These are phyloP conservation scores for Indicator maculatus DNA, from an alignment of 2,113 vertebrate genomes.

Conservation along the genomic window DNA sequence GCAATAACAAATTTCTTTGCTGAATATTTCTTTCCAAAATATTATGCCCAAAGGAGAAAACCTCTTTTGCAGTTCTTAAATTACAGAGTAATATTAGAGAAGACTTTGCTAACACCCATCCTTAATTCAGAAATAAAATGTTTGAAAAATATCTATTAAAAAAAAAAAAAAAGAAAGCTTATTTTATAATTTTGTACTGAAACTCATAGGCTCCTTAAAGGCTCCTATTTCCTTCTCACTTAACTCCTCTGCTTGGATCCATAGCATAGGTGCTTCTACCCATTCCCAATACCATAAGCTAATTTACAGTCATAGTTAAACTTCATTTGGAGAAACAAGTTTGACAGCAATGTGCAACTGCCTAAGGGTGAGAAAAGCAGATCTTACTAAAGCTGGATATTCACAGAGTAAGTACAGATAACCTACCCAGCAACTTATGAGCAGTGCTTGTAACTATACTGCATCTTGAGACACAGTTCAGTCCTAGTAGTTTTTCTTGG, in stretches of 20 bases:
- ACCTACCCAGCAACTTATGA: background rate
- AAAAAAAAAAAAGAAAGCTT: background rate
- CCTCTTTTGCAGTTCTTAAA: background rate
- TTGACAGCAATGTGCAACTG: background rate
- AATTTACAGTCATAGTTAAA: background rate
- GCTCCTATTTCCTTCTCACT: background rate
- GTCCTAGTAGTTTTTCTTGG: background rate
- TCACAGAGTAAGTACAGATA: background rate
- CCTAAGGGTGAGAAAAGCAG: background rate
- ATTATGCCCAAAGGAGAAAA: background rate
- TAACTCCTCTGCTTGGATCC: background rate
- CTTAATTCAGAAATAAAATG: background rate
- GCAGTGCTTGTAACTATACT: background rate
- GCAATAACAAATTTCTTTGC: background rate
- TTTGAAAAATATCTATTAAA: background rate
- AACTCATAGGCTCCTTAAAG: background rate
- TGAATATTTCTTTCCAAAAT: background rate
- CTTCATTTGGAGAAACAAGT: slow-evolving; percentile 5
- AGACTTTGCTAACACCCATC: background rate
- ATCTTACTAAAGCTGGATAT: background rate
- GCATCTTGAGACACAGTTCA: background rate
- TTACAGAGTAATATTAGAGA: background rate
- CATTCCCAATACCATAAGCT: background rate
- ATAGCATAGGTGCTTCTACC: background rate
- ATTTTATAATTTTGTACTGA: background rate